phyloP scores from a whole-genome alignment of 2,888 invertebrate species.

The Panopea generosa region DNA sequence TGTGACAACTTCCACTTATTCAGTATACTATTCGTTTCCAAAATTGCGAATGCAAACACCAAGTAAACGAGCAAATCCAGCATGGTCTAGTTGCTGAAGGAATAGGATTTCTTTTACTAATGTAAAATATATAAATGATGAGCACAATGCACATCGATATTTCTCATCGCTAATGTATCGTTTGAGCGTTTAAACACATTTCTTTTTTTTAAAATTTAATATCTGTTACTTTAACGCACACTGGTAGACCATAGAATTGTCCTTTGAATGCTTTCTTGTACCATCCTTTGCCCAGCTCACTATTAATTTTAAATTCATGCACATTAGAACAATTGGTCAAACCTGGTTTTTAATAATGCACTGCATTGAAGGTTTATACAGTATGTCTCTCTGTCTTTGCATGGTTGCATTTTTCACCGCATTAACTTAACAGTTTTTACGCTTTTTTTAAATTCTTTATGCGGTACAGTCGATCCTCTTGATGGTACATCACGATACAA shows the following conservation, averaged over 20 bases:
- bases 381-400: too few relatives aligned
- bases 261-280: conserved; percentile 81
- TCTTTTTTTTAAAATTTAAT: too few relatives aligned
- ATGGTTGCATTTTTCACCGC: too few relatives aligned
- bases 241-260: conserved; percentile 64
- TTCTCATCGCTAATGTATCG: too few relatives aligned
- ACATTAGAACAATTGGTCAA: conserved; percentile 79
- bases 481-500: too few relatives aligned
- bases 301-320: conserved; percentile 71
- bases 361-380: too few relatives aligned
- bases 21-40: conserved; percentile 51
- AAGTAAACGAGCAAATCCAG: conserved; percentile 76
- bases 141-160: too few relatives aligned
- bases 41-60: conserved; percentile 81
- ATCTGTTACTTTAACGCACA: conserved; percentile 81
- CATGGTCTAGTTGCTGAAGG: conserved; percentile 77
- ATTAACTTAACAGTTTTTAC: too few relatives aligned
- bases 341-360: conserved; percentile 24
- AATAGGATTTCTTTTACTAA: conserved; percentile 83
- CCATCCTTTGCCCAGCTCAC: conserved; percentile 81
- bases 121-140: conserved; percentile 76
- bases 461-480: too few relatives aligned
- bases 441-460: too few relatives aligned
- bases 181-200: conserved; percentile 72
- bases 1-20: too few relatives aligned